Evolutionary conservation across 1,140 invertebrate genomes (phyloP).

Genomic region (Berghia stephanieae): DNA sequence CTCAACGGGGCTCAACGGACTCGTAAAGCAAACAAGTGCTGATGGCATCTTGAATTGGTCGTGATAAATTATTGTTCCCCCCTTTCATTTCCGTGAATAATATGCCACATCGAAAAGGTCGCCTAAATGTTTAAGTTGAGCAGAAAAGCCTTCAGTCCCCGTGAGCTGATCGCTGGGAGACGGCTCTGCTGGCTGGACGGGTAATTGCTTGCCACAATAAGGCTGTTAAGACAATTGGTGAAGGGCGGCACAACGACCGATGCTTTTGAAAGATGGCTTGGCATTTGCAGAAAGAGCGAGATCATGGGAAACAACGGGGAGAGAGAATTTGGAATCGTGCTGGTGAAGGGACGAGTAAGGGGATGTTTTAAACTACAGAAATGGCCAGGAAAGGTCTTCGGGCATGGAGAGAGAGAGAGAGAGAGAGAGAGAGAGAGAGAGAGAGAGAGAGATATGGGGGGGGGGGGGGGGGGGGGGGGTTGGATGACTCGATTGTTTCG

Average conservation of each 20-base stretch:
- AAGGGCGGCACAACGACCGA: slow-evolving; percentile 63
- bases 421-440: neutral
- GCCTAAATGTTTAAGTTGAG: no score
- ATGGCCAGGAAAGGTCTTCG: neutral
- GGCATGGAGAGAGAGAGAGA: neutral
- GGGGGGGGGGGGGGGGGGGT: slow-evolving; percentile 8
- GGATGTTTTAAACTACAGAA: neutral
- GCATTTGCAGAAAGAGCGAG: neutral
- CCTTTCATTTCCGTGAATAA: slow-evolving; percentile 59
- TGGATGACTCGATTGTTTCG: neutral
- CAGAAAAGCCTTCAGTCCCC: no score
- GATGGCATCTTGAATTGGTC: neutral
- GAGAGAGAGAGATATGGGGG: slow-evolving; percentile 13
- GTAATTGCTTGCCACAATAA: no score
- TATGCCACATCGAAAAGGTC: no score
- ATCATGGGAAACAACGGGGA: neutral
- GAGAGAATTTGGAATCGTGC: neutral
- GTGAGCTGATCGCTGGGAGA: no score
- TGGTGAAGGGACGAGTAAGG: neutral
- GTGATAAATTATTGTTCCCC: slow-evolving; percentile 68
- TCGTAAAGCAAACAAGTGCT: neutral
- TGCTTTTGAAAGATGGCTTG: neutral
- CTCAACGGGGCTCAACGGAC: neutral
- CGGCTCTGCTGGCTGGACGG: no score
- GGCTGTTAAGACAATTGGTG: no score